Conservation (phyloP, 2,888 invertebrate species). For the Bugula neritina region DNA sequence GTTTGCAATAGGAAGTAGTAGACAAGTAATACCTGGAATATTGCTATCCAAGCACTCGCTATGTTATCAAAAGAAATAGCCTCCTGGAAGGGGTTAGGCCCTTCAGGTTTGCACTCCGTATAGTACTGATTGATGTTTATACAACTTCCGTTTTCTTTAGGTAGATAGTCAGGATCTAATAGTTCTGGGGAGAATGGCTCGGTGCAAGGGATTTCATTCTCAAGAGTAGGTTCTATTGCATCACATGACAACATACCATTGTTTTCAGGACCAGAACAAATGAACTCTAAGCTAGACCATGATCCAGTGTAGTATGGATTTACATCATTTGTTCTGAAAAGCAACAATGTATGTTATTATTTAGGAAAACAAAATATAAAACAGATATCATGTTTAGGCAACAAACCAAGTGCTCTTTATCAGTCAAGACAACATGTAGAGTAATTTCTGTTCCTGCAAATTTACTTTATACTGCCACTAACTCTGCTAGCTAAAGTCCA, state of each 20-base stretch:
- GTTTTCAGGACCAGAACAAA: conserved; percentile 86
- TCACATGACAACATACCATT: conserved; percentile 83
- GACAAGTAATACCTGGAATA: conserved; percentile 99
- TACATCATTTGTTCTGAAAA: neutral
- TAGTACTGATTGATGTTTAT: conserved; percentile 99
- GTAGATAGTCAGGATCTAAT: conserved; percentile 57
- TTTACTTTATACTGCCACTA: too few species aligned
- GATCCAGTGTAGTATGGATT: conserved; percentile 34
- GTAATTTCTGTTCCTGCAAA: too few species aligned
- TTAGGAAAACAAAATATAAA: too few species aligned
- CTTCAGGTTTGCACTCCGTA: conserved; percentile 83
- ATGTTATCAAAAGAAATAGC: conserved; percentile 99
- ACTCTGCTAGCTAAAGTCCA: too few species aligned
- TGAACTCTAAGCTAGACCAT: conserved; percentile 68
- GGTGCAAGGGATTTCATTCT: conserved; percentile 60
- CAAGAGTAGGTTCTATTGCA: conserved; percentile 55
- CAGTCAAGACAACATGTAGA: too few species aligned
- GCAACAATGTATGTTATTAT: too few species aligned
- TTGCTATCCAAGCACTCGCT: conserved; percentile 99
- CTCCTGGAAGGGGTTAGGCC: conserved; percentile 94
- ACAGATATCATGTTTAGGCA: too few species aligned
- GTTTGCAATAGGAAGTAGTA: too few species aligned
- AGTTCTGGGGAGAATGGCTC: conserved; percentile 45
- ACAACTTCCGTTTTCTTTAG: conserved; percentile 58
- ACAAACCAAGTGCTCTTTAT: too few species aligned